These are phyloP conservation scores for Melanchra persicariae DNA, from an alignment of 2,888 invertebrate species.

Conservation along the genomic window DNA sequence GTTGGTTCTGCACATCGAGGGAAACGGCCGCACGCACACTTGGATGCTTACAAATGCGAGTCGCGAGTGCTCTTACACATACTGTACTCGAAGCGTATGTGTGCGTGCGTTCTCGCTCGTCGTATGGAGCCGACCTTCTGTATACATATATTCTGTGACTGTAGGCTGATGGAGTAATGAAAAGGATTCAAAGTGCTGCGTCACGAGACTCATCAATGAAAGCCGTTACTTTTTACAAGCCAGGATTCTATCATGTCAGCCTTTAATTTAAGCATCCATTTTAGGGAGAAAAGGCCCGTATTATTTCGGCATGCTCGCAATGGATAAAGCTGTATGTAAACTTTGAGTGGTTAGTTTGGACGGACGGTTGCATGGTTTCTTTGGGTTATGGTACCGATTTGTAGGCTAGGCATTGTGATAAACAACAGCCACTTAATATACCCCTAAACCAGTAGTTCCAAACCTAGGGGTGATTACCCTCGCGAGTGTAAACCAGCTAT, in stretches of 20 bases:
- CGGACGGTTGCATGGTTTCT: no score
- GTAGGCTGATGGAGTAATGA: conserved; percentile 6
- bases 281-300: not conserved
- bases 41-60: not conserved
- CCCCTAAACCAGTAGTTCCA: no score
- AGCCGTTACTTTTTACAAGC: conserved; percentile 39
- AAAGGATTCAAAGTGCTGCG: conserved; percentile 48
- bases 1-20: not conserved
- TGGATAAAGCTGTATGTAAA: not conserved
- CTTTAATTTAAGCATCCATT: conserved; percentile 31
- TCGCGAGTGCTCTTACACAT: not conserved
- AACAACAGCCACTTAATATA: no score
- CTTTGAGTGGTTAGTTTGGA: not conserved
- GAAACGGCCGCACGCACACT: no score
- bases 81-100: not conserved
- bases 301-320: conserved; percentile 7
- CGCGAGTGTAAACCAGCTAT: no score
- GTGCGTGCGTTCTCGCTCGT: not conserved
- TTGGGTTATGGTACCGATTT: no score
- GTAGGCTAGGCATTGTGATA: no score
- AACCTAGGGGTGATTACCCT: no score
- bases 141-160: not conserved
- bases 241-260: conserved; percentile 29
- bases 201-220: conserved; percentile 51
- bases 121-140: not conserved